Evolutionary conservation across 2,888 invertebrate species (phyloP).

Genomic region (Thecophora atra): DNA sequence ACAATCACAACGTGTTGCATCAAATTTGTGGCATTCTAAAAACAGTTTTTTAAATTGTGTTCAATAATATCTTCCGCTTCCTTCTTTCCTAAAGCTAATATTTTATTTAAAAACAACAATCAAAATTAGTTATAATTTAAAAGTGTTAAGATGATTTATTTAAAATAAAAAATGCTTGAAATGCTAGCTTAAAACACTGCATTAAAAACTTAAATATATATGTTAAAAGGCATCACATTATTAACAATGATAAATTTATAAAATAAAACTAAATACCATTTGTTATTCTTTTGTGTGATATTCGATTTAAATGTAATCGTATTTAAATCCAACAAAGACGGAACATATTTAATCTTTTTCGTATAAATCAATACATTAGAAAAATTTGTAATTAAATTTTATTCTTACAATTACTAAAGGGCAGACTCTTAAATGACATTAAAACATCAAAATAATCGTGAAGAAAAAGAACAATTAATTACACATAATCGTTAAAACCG

Average conservation of each 20-base stretch:
- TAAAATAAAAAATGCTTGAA: not conserved
- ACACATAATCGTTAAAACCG: too few species aligned
- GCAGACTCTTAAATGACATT: too few species aligned
- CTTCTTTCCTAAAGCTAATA: not conserved
- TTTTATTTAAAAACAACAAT: constrained; percentile 24
- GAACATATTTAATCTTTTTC: constrained; percentile 9
- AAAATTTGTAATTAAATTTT: too few species aligned
- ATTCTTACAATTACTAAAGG: too few species aligned
- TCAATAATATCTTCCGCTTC: not conserved
- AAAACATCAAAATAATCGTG: too few species aligned
- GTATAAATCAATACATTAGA: not conserved
- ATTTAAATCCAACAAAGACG: not conserved
- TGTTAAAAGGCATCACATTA: constrained; percentile 20
- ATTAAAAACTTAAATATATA: constrained; percentile 14
- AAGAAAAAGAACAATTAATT: too few species aligned
- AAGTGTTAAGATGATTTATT: not conserved
- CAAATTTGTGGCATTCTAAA: not conserved
- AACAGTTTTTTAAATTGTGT: not conserved
- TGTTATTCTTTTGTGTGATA: constrained; percentile 52
- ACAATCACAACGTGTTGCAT: not conserved
- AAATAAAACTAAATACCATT: constrained; percentile 19
- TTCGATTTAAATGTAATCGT: constrained; percentile 44
- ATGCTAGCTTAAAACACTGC: constrained; percentile 10
- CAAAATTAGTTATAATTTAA: constrained; percentile 28
- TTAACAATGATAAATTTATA: constrained; percentile 31